A percentile compares a stretch with the other conserved stretches of the same genome.
These are phyloP conservation scores for Drosophila colorata DNA, from an alignment of 2,888 invertebrate species.

Conservation along the genomic window DNA sequence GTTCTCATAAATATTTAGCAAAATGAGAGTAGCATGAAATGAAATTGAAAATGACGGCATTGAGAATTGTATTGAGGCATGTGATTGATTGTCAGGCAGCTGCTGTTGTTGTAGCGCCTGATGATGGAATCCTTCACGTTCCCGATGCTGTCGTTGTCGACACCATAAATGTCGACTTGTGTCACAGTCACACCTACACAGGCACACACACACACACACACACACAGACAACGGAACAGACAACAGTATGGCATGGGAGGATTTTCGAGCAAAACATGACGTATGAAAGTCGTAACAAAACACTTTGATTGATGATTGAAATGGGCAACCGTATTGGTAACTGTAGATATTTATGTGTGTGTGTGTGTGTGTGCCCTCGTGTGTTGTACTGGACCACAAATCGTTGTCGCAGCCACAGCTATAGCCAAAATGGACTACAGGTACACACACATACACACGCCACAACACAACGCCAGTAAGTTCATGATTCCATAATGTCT, in stretches of 20 bases:
- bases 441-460: conserved; percentile 17
- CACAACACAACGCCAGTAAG: conserved; percentile 51
- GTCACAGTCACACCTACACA: conserved; percentile 56
- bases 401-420: conserved; percentile 53
- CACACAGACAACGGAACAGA: conserved; percentile 19
- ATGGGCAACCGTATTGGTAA: conserved; percentile 38
- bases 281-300: conserved; percentile 75
- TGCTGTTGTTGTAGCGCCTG: conserved; percentile 25
- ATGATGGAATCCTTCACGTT: conserved; percentile 45
- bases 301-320: conserved; percentile 78
- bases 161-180: conserved; percentile 76
- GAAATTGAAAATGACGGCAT: conserved; percentile 62
- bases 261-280: conserved; percentile 63
- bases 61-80: conserved; percentile 63
- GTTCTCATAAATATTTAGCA: conserved; percentile 68
- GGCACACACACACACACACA: conserved; percentile 4
- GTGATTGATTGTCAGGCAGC: conserved; percentile 70
- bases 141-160: conserved; percentile 55
- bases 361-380: conserved; percentile 7
- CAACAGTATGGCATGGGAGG: conserved; percentile 30
- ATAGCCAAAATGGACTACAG: conserved; percentile 55
- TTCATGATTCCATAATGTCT: conserved; percentile 76
- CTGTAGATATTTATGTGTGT: conserved; percentile 5
- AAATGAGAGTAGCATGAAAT: conserved; percentile 39
- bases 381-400: conserved; percentile 50